phyloP scores from a whole-genome alignment of 2,888 invertebrate species.

The Amphipoea oculea region DNA sequence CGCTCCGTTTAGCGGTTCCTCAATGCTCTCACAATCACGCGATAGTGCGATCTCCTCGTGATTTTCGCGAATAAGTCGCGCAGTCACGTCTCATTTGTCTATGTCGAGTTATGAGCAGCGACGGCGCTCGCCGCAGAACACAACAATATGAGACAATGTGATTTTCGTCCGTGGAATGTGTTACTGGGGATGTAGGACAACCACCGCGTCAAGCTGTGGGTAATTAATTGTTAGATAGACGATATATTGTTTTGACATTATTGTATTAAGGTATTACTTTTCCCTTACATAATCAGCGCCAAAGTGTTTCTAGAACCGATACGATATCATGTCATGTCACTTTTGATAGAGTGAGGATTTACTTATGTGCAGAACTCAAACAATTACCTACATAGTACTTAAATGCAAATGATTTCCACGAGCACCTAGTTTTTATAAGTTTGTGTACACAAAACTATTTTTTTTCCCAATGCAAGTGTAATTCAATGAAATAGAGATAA shows the following conservation, averaged over 20 bases:
- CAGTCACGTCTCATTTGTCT: constrained; percentile 80
- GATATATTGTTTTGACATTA: constrained; percentile 40
- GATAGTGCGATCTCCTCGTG: constrained; percentile 68
- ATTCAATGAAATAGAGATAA: constrained; percentile 23
- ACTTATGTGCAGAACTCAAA: background rate
- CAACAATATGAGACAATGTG: constrained; percentile 72
- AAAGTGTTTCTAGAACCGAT: constrained; percentile 5
- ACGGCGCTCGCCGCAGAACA: constrained; percentile 78
- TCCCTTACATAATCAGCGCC: background rate
- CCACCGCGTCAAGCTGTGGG: constrained; percentile 43
- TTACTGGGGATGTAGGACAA: constrained; percentile 75
- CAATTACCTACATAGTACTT: background rate
- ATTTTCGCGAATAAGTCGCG: constrained; percentile 65
- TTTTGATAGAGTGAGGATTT: background rate
- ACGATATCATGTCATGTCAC: background rate
- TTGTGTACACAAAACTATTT: background rate
- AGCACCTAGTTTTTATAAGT: background rate
- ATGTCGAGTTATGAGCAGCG: constrained; percentile 78
- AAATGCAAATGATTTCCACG: background rate
- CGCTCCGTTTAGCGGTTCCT: constrained; percentile 89
- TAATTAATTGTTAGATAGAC: constrained; percentile 44
- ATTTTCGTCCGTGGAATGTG: constrained; percentile 68
- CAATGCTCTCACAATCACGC: constrained; percentile 82
- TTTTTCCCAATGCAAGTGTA: background rate
- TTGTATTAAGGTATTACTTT: constrained; percentile 1